Evolutionary conservation across 2,113 vertebrate species (phyloP), one percentile per base, ranked within the genome.

Genomic region (Macaca nemestrina): DNA sequence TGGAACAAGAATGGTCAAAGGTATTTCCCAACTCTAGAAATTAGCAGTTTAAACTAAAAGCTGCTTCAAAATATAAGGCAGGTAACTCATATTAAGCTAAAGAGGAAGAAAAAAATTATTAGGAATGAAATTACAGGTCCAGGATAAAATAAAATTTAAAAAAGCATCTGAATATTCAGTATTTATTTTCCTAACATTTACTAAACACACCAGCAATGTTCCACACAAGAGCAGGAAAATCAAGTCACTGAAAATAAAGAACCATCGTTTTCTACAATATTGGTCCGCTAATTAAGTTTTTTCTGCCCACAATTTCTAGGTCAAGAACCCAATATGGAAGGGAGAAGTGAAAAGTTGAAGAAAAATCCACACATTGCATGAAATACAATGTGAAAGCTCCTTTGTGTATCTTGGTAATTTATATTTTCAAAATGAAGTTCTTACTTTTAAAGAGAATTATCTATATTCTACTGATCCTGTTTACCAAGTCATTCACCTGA

Each of bases 391-490:
- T n/a, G 30, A 79, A 95, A 88, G 45, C 9, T 40, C 4, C 32
- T 88, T 81, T 13, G 88, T 61, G 23, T 92, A 90, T 82, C 17
- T 83, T 89, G 48, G 22, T 72, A 96, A 94, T 68, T 93, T 72
- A 40, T 94, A 92, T 88, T 91, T 95, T 93, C 43, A 91, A 95
- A 96, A 97, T 4, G 64, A 89, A 84, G 30, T 81, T 38, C 40
- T 88, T 48, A 55, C 25, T 88, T 88, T 75, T 93, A 73, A 87
- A 93, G 50, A 94, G 43, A 82, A 91, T 91, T 32, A 78, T 23
- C 64, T 87, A 20, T 55, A 22, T 81, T 79, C 25, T 91, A 27
- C 43, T 75, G 6, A 95, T 94, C 2, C 18, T 96, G n/a, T 67
- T 87, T 89, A 86, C n/a, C 32, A 92, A 83, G 30, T 94, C 32